These are phyloP conservation scores for Ecdyonurus torrentis DNA, from an alignment of 2,888 invertebrate genomes.

Conservation along the genomic window DNA sequence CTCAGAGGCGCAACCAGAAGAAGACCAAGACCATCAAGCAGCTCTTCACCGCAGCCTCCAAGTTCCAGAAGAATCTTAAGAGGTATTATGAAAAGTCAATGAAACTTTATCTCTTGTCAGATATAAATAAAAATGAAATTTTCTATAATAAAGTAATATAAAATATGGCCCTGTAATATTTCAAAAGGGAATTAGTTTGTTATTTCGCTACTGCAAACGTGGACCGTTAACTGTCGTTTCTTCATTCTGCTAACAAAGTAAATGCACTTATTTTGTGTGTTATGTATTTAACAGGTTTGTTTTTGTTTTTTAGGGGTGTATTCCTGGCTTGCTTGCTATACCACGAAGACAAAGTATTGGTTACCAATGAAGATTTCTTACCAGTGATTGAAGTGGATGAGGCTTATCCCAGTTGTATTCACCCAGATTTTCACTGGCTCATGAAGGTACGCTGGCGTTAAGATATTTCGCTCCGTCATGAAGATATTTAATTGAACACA, in stretches of 20 bases:
- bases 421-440: conserved; percentile 92
- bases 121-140: too few relatives aligned
- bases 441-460: conserved; percentile 71
- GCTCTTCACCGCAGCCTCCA: conserved; percentile 87
- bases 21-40: conserved; percentile 76
- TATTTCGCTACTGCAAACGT: too few relatives aligned
- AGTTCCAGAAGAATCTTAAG: conserved; percentile 85
- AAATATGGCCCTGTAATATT: too few relatives aligned
- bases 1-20: conserved; percentile 56
- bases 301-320: conserved; percentile 54
- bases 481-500: neutral
- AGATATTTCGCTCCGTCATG: conserved; percentile 1
- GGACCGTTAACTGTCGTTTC: too few relatives aligned
- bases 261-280: too few relatives aligned
- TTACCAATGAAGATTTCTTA: conserved; percentile 92
- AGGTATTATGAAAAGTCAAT: conserved; percentile 36
- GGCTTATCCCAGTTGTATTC: conserved; percentile 78
- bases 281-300: too few relatives aligned
- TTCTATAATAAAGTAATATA: too few relatives aligned
- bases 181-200: too few relatives aligned
- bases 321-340: conserved; percentile 86
- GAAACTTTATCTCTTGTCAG: too few relatives aligned
- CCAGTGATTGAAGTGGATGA: conserved; percentile 96
- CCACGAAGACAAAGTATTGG: conserved; percentile 87
- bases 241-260: too few relatives aligned